A percentile compares a stretch with the other conserved stretches of the same genome.
Conservation (phyloP, 2,797 vertebrate species). For the Balearica regulorum region DNA sequence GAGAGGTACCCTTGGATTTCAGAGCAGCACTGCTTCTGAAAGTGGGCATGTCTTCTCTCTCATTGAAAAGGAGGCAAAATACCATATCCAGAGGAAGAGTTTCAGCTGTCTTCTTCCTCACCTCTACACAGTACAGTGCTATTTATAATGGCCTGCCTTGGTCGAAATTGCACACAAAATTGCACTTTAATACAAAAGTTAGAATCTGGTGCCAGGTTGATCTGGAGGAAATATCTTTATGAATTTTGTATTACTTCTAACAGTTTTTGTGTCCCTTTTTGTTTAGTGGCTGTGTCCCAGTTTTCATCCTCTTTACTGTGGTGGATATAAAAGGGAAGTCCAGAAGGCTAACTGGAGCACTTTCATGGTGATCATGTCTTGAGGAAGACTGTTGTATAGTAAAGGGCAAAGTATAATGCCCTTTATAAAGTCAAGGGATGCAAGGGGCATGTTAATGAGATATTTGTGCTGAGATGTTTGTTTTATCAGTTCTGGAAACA, state of each 20-base stretch:
- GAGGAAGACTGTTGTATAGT: background rate
- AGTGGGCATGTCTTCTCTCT: background rate
- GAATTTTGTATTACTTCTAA: background rate
- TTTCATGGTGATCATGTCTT: background rate
- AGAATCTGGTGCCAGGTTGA: background rate
- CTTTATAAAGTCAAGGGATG: background rate
- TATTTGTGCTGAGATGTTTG: background rate
- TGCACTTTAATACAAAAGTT: background rate
- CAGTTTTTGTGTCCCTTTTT: background rate
- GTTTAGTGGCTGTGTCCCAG: background rate
- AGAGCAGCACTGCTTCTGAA: background rate
- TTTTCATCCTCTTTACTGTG: background rate
- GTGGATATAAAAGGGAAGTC: background rate
- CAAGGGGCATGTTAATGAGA: background rate
- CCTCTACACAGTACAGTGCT: rapidly evolving
- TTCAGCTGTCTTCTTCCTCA: background rate
- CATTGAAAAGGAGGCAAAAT: background rate
- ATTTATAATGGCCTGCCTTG: background rate
- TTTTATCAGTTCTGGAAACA: background rate
- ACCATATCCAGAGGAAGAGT: background rate
- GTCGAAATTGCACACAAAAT: background rate
- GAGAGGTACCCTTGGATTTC: background rate
- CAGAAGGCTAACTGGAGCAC: background rate
- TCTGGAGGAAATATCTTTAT: background rate
- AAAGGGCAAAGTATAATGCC: background rate